Evolutionary conservation across 1,140 invertebrate species (phyloP), one percentile per base, ranked within the genome.

Genomic region (Procambarus virginalis): DNA sequence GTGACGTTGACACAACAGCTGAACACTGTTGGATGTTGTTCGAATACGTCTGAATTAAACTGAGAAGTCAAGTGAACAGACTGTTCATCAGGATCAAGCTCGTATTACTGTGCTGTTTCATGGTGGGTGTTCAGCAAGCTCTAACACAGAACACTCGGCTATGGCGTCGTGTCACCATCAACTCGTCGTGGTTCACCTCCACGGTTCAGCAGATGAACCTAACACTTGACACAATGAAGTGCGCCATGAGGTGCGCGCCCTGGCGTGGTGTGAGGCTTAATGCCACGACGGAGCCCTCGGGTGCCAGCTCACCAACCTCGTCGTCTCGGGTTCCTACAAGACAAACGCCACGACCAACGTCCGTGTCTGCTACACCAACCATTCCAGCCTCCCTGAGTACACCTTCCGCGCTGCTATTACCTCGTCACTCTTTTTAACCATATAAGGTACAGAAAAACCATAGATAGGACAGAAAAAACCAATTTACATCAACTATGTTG

Each of bases 281-380:
- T 46, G 76, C 45, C 45, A 78, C 45, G 76, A 78, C 34, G 76
- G 4, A 20, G 45, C 45, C 76, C n/a, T 46, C 45, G 76, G 10
- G 46, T 78, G 76, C 45, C 34, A 17, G 76, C 76, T 78, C 76
- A 78, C 76, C 76, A 48, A 10, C 45, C 76, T 78, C 3, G 9
- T 48, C 34, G 76, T 48, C 0, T 34, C 76, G 6, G 45, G 10
- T 45, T 78, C 76, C 76, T 78, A 46, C 45, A 4, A 78, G 6
- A 5, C 51, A 55, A 55, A 55, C 2, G 12, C 4, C 51, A 55
- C 5, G 5, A 10, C 4, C 51, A 55, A 5, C 51, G 51, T 55
- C 51, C 8, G 51, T 12, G 51, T 55, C 51, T 55, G 51, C 51
- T 55, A 55, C 10, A 55, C 51, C 5, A 55, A 10, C 5, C 5